Percentiles rank a stretch among this genome's conserved stretches.
Evolutionary conservation across 2,888 invertebrate species (phyloP).

Genomic region (Uloborus plumipes): DNA sequence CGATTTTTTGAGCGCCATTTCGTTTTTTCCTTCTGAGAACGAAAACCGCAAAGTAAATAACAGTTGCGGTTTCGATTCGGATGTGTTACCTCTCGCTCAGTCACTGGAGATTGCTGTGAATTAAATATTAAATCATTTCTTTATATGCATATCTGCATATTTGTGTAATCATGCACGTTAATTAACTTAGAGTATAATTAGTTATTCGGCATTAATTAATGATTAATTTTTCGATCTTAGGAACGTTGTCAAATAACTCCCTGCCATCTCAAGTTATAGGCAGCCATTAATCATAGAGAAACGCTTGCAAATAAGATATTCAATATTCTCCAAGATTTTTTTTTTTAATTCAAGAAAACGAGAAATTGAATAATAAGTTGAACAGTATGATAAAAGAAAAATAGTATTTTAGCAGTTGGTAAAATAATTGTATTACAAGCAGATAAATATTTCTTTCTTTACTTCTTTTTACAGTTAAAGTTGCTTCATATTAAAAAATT

Average conservation of each 20-base stretch:
- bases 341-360: too few relatives aligned
- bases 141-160: conserved; percentile 23
- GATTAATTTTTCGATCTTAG: conserved; percentile 52
- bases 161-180: conserved; percentile 44
- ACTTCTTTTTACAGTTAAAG: too few relatives aligned
- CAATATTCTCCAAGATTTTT: too few relatives aligned
- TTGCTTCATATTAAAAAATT: too few relatives aligned
- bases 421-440: too few relatives aligned
- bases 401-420: too few relatives aligned
- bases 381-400: too few relatives aligned
- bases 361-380: too few relatives aligned
- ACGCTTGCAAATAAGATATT: conserved; percentile 24
- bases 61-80: neutral
- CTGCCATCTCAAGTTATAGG: conserved; percentile 23
- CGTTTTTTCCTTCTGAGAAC: neutral
- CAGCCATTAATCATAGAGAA: conserved; percentile 50
- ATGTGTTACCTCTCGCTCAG: conserved; percentile 12
- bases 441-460: too few relatives aligned
- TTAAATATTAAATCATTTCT: conserved; percentile 62
- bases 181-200: conserved; percentile 62
- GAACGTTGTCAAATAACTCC: conserved; percentile 17
- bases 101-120: conserved; percentile 6
- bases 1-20: conserved; percentile 21
- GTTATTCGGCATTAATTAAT: conserved; percentile 59
- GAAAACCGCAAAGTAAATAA: neutral